Base-by-base conservation (phyloP, 2,797 vertebrate genomes). In the Anguilla obscura region DNA sequence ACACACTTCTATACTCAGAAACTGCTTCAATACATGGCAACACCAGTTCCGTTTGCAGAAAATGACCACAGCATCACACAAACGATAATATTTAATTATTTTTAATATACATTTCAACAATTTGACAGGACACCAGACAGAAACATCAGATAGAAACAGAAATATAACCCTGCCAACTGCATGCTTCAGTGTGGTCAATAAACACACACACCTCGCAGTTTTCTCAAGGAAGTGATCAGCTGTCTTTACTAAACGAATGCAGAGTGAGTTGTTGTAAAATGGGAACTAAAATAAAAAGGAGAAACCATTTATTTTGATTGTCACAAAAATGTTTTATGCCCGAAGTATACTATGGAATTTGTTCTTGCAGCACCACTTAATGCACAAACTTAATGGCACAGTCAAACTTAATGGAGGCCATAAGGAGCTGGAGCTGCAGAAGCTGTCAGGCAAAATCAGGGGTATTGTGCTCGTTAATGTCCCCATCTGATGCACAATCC, bases 31-130 rank as follows among this genome's bases (percentile, higher is more conserved):
- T 58, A 58, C 16, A 14, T 58, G 56, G 56, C 14, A 16, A 58
- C 56, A 58, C 0, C 14, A 58, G 14, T 58, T 58, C 56, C 16
- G 5, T 24, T 48, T 6, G 21, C 21, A 50, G 21, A 50, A 82
- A 50, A 79, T 79, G 33, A 50, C 27, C 18, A 82, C 21, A 48
- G 50, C 45, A 48, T 45, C 45, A 21, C 40, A 82, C 79, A 82
- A 48, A 82, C 1, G 45, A 6, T 48, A 9, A 82, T 82, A 50
- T 82, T 50, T 48, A n/a, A 82, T 82, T 10, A 21, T 48, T 82
- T 69, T 82, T 82, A 82, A 82, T 82, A 82, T 82, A 82, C 50
- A n/a, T 50, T 82, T 50, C 40, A 82, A 82, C 79, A 82, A n/a
- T 82, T 82, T 82, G 45, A 82, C 79, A 50, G 79, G 79, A 50